Evolutionary conservation across 92 coral and sea anemone genomes (phyloP), one percentile per base, ranked within the genome.

Genomic region (Epizoanthus fatuus): DNA sequence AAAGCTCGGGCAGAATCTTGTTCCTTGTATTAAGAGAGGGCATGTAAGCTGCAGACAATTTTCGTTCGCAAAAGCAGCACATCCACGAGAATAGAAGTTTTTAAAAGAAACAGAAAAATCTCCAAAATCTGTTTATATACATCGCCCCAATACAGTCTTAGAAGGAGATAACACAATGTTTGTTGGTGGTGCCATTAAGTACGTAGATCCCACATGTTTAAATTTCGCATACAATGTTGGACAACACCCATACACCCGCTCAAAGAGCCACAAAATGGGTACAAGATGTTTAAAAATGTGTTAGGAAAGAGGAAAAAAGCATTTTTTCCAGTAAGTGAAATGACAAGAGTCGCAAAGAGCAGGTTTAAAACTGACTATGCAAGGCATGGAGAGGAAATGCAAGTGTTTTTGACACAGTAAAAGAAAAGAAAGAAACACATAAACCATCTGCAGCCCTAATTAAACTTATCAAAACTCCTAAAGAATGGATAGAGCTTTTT

Each of bases 181-280:
- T 8, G 40, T 74, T 49, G 64, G 45, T 39, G 86, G 89, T 54
- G 76, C 86, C 20, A 84, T 89, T 15, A 87, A 86, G 62, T 79
- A 75, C 56, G 4, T 70, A 3, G 80, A 79, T 4, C 90, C 90
- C 29, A 86, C 86, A 15, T 86, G 86, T 39, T 25, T 63, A 5
- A 86, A 81, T 9, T 4, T 79, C 35, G 90, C 90, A 71, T 22
- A 22, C 25, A 22, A 22, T 22, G 13, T 40, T 79, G 86, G 86
- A 2, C 65, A 47, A 37, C 70, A 72, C 66, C 86, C 90, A 0
- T 86, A 3, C 45, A 86, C 86, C 0, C 79, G 90, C 44, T 66
- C 47, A 52, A 57, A 55, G 68, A 75, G 69, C 8, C 72, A 63
- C 14, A 59, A 59, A 15, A 37, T 32, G 63, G 2, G 70, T 40